These are phyloP conservation scores for Vulpes lagopus DNA, from an alignment of 2,113 vertebrate genomes.

Conservation along the genomic window DNA sequence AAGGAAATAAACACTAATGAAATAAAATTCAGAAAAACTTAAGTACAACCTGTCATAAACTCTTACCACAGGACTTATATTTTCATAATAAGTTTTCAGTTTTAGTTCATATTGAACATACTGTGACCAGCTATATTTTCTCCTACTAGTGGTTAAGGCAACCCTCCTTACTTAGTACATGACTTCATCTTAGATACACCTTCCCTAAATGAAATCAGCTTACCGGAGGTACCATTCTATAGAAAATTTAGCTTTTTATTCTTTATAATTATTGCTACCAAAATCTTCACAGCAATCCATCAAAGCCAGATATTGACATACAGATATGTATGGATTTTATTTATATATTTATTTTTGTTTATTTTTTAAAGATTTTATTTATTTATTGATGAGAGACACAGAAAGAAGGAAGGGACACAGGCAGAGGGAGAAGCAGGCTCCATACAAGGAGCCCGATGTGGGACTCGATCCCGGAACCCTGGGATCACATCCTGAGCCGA, in stretches of 20 bases:
- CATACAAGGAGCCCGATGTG: too few relatives aligned
- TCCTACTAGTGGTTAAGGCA: not conserved
- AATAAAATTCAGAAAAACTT: conserved; percentile 26
- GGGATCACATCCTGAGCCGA: too few relatives aligned
- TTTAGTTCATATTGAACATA: not conserved
- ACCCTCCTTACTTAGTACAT: not conserved
- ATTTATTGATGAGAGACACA: too few relatives aligned
- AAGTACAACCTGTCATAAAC: not conserved
- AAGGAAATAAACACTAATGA: not conserved
- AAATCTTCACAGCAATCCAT: not conserved
- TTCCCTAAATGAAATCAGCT: not conserved
- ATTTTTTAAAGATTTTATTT: too few relatives aligned
- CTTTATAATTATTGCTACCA: not conserved
- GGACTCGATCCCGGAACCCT: too few relatives aligned
- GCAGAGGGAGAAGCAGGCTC: too few relatives aligned
- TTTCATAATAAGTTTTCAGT: not conserved
- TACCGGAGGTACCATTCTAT: not conserved
- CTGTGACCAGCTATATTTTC: not conserved
- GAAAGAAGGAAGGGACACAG: too few relatives aligned
- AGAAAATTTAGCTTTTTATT: not conserved
- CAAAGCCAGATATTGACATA: not conserved
- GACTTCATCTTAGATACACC: not conserved
- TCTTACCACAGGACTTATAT: not conserved
- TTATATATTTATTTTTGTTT: too few relatives aligned
- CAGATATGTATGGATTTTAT: not conserved